phyloP scores from a whole-genome alignment of 35 echinoderm and acorn worm species.

The Lytechinus pictus region DNA sequence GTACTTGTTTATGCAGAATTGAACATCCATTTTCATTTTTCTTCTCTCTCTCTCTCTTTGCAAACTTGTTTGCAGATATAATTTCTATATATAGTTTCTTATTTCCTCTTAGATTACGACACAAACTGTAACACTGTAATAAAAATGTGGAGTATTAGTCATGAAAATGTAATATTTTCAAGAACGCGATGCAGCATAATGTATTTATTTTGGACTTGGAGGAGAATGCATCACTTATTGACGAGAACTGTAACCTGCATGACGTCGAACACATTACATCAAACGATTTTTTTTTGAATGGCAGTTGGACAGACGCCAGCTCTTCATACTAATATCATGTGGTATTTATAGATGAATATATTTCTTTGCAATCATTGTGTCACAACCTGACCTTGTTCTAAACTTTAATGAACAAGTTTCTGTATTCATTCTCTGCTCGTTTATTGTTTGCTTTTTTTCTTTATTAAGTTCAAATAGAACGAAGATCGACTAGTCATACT shows the following conservation, averaged over 20 bases:
- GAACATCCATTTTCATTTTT: no score
- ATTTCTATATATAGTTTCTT: no score
- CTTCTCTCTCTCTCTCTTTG: no score
- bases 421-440: background rate
- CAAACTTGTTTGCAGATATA: no score
- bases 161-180: no score
- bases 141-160: no score
- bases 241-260: background rate
- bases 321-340: background rate
- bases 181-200: no score
- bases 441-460: background rate
- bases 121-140: no score
- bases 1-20: no score
- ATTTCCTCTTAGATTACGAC: no score
- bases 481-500: no score
- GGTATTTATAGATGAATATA: background rate
- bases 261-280: background rate
- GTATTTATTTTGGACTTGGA: background rate
- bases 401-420: background rate
- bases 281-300: background rate
- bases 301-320: constrained; percentile 7
- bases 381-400: background rate
- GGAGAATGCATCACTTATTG: background rate
- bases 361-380: background rate
- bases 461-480: background rate